Base-by-base conservation (phyloP, 2,797 vertebrate genomes). In the Pelobates cultripes region DNA sequence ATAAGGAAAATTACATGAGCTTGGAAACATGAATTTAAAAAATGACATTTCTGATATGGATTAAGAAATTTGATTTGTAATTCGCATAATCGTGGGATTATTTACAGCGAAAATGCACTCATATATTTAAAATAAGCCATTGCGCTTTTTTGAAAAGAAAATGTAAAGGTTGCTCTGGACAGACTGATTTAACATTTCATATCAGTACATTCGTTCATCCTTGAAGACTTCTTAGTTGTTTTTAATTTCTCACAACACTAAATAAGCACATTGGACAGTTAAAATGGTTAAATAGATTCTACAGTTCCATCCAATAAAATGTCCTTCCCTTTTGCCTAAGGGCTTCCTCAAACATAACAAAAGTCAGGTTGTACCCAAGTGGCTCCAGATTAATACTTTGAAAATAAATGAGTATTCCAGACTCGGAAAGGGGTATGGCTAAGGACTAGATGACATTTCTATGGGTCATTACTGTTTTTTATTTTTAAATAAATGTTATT, bases 1-100 rank as follows among this genome's bases (percentile, higher is more conserved):
- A 83, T 79, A 83, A 83, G 76, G 63, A 44, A 83, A 79, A 79
- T 79, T 66, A 79, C 77, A 83, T 75, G 60, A 75, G 73, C 66
- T 66, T 70, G 47, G 76, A 70, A 55, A 75, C 57, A 75, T 68
- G 66, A 82, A 81, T 81, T 15, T 14, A 76, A 77, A 61, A 83
- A 75, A 43, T 83, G 77, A 73, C 64, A 70, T 79, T 78, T 60
- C 81, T 78, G 53, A 43, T 79, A 63, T 53, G 82, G 82, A 79
- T 83, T 83, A 83, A 70, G 66, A 73, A 70, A 75, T 69, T 51
- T 75, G 72, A 83, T 83, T 79, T 78, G 10, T 70, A 61, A 75
- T 79, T 83, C 53, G 68, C 73, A 79, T 75, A 69, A 70, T n/a
- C 45, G 44, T 43, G 82, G 72, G 14, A 70, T 79, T 75, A 70